Evolutionary conservation across 1,140 invertebrate species (phyloP), one percentile per base, ranked within the genome.

Genomic region (Steinernema feltiae): DNA sequence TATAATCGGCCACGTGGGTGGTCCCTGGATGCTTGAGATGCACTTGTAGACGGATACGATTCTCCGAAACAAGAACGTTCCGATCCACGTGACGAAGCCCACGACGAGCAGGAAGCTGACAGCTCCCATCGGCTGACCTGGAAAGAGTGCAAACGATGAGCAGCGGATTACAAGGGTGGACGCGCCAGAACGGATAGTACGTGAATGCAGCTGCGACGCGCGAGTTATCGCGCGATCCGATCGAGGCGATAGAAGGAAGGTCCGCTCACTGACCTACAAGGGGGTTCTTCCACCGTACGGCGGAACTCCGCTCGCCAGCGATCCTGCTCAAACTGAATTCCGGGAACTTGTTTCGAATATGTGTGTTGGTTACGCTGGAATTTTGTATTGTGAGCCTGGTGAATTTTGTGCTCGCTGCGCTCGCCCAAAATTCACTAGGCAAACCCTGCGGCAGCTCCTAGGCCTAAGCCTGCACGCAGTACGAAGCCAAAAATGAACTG

Each of bases 11-110:
- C 82, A 32, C 24, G 79, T 41, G n/a, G 83, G 80, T 1, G 85
- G 84, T 0, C 84, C 84, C 76, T 84, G 84, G 35, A 85, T 84
- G 48, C 72, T 70, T 24, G 80, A 35, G 30, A 84, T 69, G 32
- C 79, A 30, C 24, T 46, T 71, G 21, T 69, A 69, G 18, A 80
- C 71, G 27, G 70, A 72, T 27, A 71, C 71, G 63, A 76, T 80
- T 32, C 63, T 48, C 30, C 48, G 63, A 3, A 70, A 24, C 17
- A 82, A 27, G 78, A 76, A 82, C 3, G 63, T 72, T 53, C 69
- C 30, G 21, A 85, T n/a, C 31, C 35, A 80, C 21, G 73, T 74
- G 17, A 15, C 7, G 53, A 63, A 63, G 12, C 53, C 53, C 7
- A 63, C 53, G 53, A 63, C 53, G 15, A 63, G 53, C 24, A 63